Percentiles rank a stretch among this genome's conserved stretches.
These are phyloP conservation scores for Kuschelorhynchus macadamiae DNA, from an alignment of 2,888 invertebrate genomes.

Conservation along the genomic window DNA sequence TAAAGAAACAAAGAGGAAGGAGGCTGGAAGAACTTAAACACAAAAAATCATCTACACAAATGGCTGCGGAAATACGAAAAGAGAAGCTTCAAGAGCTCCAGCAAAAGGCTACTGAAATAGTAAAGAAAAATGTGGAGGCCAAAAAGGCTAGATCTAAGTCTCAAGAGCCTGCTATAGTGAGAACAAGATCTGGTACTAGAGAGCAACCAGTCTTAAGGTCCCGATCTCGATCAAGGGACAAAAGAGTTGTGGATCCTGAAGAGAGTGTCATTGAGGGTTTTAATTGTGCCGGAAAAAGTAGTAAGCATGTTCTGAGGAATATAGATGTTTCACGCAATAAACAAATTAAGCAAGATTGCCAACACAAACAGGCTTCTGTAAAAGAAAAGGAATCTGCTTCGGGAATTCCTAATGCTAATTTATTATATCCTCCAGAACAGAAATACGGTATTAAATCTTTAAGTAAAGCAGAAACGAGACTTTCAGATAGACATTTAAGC, in stretches of 20 bases:
- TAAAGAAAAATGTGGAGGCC: constrained; percentile 66
- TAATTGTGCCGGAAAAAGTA: constrained; percentile 33
- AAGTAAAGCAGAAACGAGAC: too few relatives aligned
- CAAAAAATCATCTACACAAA: constrained; percentile 58
- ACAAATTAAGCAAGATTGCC: too few relatives aligned
- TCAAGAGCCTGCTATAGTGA: constrained; percentile 14
- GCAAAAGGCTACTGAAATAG: constrained; percentile 67
- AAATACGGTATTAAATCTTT: too few relatives aligned
- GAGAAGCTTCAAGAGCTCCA: constrained; percentile 69
- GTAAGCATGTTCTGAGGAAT: constrained; percentile 4
- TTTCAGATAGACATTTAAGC: too few relatives aligned
- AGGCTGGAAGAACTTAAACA: constrained; percentile 65
- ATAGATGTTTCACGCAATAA: too few relatives aligned
- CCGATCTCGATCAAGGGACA: not conserved
- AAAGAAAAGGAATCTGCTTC: too few relatives aligned
- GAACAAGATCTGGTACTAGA: constrained; percentile 30
- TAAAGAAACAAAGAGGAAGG: constrained; percentile 72
- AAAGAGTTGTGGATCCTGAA: not conserved
- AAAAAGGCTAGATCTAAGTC: constrained; percentile 60
- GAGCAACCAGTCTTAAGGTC: not conserved
- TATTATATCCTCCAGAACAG: too few relatives aligned
- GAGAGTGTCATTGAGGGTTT: constrained; percentile 27
- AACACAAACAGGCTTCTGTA: too few relatives aligned
- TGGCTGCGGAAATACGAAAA: constrained; percentile 65
- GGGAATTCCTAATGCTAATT: too few relatives aligned